Base-by-base conservation (phyloP, 1,140 invertebrate genomes). In the Drosophila pallidifrons region DNA sequence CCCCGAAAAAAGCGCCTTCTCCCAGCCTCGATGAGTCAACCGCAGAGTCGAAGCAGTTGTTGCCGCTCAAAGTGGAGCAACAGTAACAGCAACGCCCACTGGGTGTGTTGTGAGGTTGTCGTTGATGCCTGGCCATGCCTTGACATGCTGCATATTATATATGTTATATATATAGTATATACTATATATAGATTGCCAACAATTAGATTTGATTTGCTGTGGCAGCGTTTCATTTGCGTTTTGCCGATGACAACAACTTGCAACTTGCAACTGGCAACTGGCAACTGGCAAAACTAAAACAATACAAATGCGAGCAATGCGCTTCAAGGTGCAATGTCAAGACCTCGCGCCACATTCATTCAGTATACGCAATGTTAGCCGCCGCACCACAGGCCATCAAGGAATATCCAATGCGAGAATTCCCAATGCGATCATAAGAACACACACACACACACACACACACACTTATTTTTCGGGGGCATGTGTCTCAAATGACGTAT, bases 251-350 rank as follows among this genome's bases (percentile, higher is more conserved):
- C 82, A 86, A 57, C 61, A 79, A 51, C 45, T 57, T 7, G 58
- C 43, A 69, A 8, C 60, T 32, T 13, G 16, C 35, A 46, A 30
- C 11, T 11, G 58, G 15, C 25, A 46, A 54, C 69, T 35, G 32
- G 2, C 3, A 57, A n/a, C n/a, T n/a, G n/a, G n/a, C n/a, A n/a
- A n/a, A 55, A 6, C 52, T 47, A 15, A 7, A n/a, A 52, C 49
- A 55, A 71, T 30, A 63, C 57, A 57, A 71, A 77, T 88, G 82
- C 20, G 20, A 25, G 77, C 80, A 88, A 69, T 88, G 74, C 74
- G 20, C 20, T 25, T 80, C 83, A 88, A 89, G 85, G 73, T 89
- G 60, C 83, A 88, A 87, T 88, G 83, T 87, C 85, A 87, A 88
- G 83, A 87, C 83, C 83, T 87, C 73, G 82, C 25, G 66, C 82